These are phyloP conservation scores for Formicarius rufipectus DNA, from an alignment of 2,113 vertebrate species.

Conservation along the genomic window DNA sequence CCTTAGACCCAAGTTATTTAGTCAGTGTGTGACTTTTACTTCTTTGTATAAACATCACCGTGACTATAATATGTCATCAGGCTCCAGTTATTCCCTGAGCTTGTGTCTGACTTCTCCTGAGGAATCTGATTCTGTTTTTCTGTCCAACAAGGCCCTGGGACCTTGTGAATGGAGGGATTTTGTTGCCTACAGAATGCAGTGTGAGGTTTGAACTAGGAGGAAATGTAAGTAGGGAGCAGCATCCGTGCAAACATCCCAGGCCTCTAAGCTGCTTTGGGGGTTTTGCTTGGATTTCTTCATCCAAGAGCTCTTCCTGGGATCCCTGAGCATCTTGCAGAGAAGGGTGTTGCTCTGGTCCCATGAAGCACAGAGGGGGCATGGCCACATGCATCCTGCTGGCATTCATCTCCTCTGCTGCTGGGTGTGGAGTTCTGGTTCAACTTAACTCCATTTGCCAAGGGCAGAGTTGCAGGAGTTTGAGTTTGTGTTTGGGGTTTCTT, in stretches of 20 bases:
- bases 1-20: neutral
- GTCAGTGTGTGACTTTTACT: neutral
- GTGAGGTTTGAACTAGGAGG: neutral
- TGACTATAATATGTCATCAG: neutral
- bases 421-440: neutral
- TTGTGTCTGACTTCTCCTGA: neutral
- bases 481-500: neutral
- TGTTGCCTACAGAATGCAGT: neutral
- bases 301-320: neutral
- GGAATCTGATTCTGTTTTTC: neutral
- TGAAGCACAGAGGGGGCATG: rapidly evolving
- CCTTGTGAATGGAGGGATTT: neutral
- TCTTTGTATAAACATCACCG: neutral
- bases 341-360: neutral
- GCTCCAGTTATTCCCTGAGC: neutral
- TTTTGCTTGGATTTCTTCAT: neutral
- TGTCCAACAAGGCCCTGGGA: neutral
- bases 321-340: neutral
- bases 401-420: neutral
- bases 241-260: neutral
- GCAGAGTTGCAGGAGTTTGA: neutral
- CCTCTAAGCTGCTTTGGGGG: neutral
- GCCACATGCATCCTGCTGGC: neutral
- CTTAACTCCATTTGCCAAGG: neutral
- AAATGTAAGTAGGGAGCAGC: neutral